phyloP scores from a whole-genome alignment of 2,797 vertebrate species.

The Pseudomugil gertrudae region DNA sequence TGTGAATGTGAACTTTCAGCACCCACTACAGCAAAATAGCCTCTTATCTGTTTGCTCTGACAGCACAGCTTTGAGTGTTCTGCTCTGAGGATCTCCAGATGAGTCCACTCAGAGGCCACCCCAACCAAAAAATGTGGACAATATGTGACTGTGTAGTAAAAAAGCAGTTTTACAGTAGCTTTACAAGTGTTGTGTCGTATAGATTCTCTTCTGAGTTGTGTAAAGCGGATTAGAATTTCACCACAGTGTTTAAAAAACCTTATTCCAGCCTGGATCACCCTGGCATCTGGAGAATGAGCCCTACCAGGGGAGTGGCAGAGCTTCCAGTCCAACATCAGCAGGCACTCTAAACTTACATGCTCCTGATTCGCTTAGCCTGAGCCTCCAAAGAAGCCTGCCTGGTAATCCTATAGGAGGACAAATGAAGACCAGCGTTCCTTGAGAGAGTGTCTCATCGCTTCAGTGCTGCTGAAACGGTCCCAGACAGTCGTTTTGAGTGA shows the following conservation, averaged over 20 bases:
- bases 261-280: slow-evolving; percentile 25
- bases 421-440: slow-evolving; percentile 72
- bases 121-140: not conserved
- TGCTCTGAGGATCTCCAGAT: slow-evolving; percentile 61
- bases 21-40: slow-evolving; percentile 57
- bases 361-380: slow-evolving; percentile 67
- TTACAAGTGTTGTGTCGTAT: not conserved
- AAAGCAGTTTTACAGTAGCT: not conserved
- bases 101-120: slow-evolving; percentile 1
- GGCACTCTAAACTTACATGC: slow-evolving; percentile 58
- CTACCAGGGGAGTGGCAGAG: slow-evolving; percentile 61
- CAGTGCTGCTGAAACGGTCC: slow-evolving; percentile 25
- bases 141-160: not conserved
- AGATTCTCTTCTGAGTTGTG: slow-evolving; percentile 1
- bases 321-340: slow-evolving; percentile 65
- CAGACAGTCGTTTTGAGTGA: slow-evolving; percentile 28
- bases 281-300: slow-evolving; percentile 72
- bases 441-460: slow-evolving; percentile 51
- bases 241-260: not conserved
- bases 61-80: slow-evolving; percentile 53
- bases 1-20: slow-evolving; percentile 64
- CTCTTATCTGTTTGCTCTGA: slow-evolving; percentile 59
- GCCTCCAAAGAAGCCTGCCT: slow-evolving; percentile 54
- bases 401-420: slow-evolving; percentile 73
- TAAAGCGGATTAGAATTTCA: slow-evolving; percentile 9